Evolutionary conservation across 2,797 vertebrate species (phyloP).

Genomic region (Acanthurus lineatus): DNA sequence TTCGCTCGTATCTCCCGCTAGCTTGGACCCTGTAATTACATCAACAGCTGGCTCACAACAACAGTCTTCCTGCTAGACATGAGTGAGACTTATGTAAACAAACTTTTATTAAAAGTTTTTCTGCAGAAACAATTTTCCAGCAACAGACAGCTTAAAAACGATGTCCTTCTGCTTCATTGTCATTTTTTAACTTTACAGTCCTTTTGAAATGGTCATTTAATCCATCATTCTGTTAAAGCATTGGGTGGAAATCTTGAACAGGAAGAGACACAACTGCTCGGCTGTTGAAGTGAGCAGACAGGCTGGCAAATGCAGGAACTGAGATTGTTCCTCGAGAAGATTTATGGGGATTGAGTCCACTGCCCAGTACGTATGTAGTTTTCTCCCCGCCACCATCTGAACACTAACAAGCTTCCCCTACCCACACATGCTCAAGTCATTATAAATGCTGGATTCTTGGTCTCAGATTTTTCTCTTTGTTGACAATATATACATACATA

Average conservation of each 20-base stretch:
- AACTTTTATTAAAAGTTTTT: slow-evolving; percentile 18
- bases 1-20: slow-evolving; percentile 19
- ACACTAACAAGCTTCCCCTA: slow-evolving; percentile 39
- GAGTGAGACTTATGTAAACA: slow-evolving; percentile 24
- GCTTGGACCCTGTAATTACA: slow-evolving; percentile 30
- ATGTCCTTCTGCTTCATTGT: background rate
- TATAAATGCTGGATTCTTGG: slow-evolving; percentile 17
- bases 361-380: slow-evolving; percentile 20
- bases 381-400: slow-evolving; percentile 48
- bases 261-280: slow-evolving; percentile 1
- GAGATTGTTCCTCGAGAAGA: slow-evolving; percentile 37
- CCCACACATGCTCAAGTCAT: slow-evolving; percentile 44
- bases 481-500: slow-evolving; percentile 1
- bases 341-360: slow-evolving; percentile 30
- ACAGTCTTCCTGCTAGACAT: slow-evolving; percentile 26
- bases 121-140: slow-evolving; percentile 35
- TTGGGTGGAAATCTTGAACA: background rate
- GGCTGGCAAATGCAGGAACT: slow-evolving; percentile 33
- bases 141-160: background rate
- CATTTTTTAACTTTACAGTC: slow-evolving; percentile 1
- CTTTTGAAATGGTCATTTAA: slow-evolving; percentile 10
- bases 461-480: slow-evolving; percentile 12
- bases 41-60: slow-evolving; percentile 51
- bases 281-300: slow-evolving; percentile 14
- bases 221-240: slow-evolving; percentile 15